These are phyloP conservation scores for Semnornis frantzii DNA, from an alignment of 2,113 vertebrate species.

Conservation along the genomic window DNA sequence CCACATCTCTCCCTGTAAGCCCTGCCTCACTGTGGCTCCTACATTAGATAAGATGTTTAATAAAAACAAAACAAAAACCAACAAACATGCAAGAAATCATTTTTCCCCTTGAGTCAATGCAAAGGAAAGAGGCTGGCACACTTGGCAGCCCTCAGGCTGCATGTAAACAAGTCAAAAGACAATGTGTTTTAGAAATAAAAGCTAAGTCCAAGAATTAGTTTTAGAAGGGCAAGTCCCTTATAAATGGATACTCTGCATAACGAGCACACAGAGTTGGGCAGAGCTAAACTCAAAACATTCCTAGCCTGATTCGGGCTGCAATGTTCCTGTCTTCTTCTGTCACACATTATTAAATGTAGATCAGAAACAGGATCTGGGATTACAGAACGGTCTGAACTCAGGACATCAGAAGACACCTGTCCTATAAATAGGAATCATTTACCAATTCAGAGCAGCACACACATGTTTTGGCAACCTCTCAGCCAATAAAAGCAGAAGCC, in stretches of 20 bases:
- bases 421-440: constrained; percentile 70
- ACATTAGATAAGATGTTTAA: background rate
- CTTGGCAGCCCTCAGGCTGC: background rate
- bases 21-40: background rate
- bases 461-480: constrained; percentile 62
- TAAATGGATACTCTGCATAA: background rate
- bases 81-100: background rate
- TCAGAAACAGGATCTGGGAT: constrained; percentile 67
- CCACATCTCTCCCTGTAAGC: background rate
- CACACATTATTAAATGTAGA: constrained; percentile 68
- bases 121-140: background rate
- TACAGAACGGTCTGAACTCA: constrained; percentile 42
- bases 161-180: background rate
- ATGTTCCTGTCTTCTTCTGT: constrained; percentile 63
- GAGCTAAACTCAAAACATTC: constrained; percentile 46
- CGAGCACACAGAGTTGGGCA: background rate
- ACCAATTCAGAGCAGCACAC: constrained; percentile 61
- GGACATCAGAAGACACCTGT: constrained; percentile 68
- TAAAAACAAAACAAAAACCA: background rate
- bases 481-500: constrained; percentile 63
- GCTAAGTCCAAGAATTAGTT: background rate
- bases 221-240: background rate
- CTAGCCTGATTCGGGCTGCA: constrained; percentile 27
- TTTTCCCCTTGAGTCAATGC: background rate
- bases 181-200: background rate